These are phyloP conservation scores for Crocuta crocuta DNA, from an alignment of 2,113 vertebrate genomes.

Conservation along the genomic window DNA sequence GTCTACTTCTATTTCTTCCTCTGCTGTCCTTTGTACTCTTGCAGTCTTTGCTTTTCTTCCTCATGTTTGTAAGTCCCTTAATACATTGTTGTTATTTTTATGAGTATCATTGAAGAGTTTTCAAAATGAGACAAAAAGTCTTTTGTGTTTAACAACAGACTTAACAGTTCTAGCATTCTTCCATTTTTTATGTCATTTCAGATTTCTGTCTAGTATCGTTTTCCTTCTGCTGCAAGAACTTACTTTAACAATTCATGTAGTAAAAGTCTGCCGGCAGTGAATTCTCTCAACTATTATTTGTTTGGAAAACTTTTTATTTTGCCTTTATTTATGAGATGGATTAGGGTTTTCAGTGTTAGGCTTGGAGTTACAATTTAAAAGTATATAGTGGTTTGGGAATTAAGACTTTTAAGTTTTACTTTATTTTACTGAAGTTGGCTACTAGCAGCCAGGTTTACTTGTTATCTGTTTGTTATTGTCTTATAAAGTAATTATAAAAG, in stretches of 20 bases:
- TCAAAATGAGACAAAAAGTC: background rate
- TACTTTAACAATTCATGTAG: background rate
- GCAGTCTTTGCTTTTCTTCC: background rate
- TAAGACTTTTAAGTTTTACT: background rate
- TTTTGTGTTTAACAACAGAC: background rate
- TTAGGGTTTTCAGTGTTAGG: slow-evolving; percentile 2
- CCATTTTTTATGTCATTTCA: background rate
- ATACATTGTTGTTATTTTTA: background rate
- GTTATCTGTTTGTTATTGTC: background rate
- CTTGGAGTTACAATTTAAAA: slow-evolving; percentile 21
- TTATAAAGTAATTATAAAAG: background rate
- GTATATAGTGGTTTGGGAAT: background rate
- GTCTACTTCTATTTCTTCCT: background rate
- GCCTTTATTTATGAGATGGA: slow-evolving; percentile 1
- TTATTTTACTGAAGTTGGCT: background rate
- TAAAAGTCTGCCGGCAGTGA: background rate
- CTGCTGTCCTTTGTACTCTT: background rate
- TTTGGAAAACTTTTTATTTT: slow-evolving; percentile 1
- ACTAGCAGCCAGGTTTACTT: background rate
- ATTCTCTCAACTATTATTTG: slow-evolving; percentile 5
- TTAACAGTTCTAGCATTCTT: background rate
- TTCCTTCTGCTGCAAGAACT: background rate
- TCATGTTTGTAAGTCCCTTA: background rate
- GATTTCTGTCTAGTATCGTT: background rate
- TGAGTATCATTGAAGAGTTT: slow-evolving; percentile 1